Evolutionary conservation across 2,888 invertebrate species (phyloP).

Genomic region (Pyrocoelia pectoralis): DNA sequence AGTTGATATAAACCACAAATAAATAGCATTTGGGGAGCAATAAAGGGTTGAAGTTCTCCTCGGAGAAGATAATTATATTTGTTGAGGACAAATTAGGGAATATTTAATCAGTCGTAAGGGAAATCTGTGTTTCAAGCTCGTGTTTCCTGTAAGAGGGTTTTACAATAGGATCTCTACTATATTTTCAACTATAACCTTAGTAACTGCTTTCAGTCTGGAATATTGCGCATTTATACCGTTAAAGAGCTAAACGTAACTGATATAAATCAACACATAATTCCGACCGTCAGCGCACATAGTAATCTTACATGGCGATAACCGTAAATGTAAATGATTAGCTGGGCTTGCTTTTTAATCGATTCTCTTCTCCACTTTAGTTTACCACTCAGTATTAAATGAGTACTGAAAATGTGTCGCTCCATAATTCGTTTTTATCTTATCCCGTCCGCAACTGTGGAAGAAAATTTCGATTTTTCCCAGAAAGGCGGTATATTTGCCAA

Average conservation of each 20-base stretch:
- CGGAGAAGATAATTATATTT: conserved; percentile 33
- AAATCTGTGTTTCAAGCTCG: conserved; percentile 21
- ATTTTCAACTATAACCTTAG: neutral
- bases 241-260: neutral
- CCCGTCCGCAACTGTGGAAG: too few species aligned
- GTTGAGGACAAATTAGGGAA: conserved; percentile 32
- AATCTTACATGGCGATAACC: too few species aligned
- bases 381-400: too few species aligned
- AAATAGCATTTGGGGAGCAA: conserved; percentile 33
- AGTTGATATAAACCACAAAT: conserved; percentile 33
- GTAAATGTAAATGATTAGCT: too few species aligned
- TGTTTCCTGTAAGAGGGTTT: conserved; percentile 15
- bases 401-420: too few species aligned
- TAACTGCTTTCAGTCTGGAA: neutral
- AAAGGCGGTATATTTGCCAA: too few species aligned
- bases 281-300: too few species aligned
- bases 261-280: too few species aligned
- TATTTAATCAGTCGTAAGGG: conserved; percentile 30
- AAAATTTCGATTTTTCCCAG: too few species aligned
- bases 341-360: too few species aligned
- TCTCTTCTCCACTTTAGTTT: too few species aligned
- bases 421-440: too few species aligned
- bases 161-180: conserved; percentile 1
- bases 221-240: neutral
- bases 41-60: conserved; percentile 31